Evolutionary conservation across 2,113 vertebrate genomes (phyloP).

Genomic region (Aptenodytes forsteri): DNA sequence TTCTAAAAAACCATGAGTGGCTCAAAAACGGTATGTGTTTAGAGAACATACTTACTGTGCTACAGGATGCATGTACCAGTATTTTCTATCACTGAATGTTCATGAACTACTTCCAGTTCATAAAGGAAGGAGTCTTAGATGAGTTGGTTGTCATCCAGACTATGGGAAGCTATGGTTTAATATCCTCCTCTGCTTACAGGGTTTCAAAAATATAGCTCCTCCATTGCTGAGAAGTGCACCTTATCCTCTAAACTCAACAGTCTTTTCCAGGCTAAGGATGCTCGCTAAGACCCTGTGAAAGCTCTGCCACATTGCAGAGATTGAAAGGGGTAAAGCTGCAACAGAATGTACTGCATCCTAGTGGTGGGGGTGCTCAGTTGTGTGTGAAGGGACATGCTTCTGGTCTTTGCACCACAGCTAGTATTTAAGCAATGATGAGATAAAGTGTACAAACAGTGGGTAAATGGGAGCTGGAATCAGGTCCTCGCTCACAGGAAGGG

Average conservation of each 20-base stretch:
- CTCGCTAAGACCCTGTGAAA: background rate
- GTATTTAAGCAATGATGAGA: background rate
- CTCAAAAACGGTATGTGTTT: background rate
- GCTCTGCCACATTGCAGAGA: background rate
- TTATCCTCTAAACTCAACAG: background rate
- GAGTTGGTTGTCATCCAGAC: background rate
- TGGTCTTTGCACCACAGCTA: background rate
- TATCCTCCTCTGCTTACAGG: background rate
- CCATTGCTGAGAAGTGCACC: background rate
- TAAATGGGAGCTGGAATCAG: background rate
- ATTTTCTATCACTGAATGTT: background rate
- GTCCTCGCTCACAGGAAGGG: background rate
- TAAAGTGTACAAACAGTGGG: background rate
- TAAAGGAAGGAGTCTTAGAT: background rate
- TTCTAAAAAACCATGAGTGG: accelerated
- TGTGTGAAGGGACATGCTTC: background rate
- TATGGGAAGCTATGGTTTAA: background rate
- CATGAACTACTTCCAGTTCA: background rate
- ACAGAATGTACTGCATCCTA: background rate
- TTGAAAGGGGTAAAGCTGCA: background rate
- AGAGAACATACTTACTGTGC: background rate
- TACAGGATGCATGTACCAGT: background rate
- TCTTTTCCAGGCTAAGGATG: background rate
- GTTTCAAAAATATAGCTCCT: background rate
- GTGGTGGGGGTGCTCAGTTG: background rate